Evolutionary conservation across 2,113 vertebrate species (phyloP).

Genomic region (Rhinogobius similis): DNA sequence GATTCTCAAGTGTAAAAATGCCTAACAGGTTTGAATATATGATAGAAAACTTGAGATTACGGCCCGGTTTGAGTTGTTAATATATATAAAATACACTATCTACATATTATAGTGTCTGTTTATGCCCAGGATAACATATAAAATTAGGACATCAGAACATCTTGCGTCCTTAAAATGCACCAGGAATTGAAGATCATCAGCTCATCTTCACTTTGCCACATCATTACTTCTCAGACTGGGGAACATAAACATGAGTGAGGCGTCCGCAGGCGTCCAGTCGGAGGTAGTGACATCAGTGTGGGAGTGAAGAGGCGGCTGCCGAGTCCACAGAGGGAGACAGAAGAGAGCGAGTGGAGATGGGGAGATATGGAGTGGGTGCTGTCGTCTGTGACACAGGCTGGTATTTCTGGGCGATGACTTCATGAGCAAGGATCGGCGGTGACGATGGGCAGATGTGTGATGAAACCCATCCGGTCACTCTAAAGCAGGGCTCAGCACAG

Average conservation of each 20-base stretch:
- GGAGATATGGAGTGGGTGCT: constrained; percentile 33
- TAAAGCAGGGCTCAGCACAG: constrained; percentile 41
- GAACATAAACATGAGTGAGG: constrained; percentile 15
- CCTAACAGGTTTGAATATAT: neutral
- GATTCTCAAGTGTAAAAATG: neutral
- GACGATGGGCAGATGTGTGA: constrained; percentile 54
- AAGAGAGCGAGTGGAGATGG: neutral
- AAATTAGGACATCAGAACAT: too few relatives aligned
- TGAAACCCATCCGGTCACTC: constrained; percentile 50
- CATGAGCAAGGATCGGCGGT: constrained; percentile 45
- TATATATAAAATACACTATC: too few relatives aligned
- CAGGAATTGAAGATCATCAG: neutral
- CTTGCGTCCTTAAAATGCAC: neutral
- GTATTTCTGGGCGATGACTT: constrained; percentile 67
- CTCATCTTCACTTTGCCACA: constrained; percentile 10
- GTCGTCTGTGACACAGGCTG: constrained; percentile 22
- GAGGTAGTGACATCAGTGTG: constrained; percentile 42
- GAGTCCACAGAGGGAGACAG: constrained; percentile 4
- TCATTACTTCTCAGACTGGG: constrained; percentile 13
- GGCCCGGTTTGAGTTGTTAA: too few relatives aligned
- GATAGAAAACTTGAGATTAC: too few relatives aligned
- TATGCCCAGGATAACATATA: too few relatives aligned
- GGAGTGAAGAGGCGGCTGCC: constrained; percentile 10
- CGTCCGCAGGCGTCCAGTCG: constrained; percentile 15
- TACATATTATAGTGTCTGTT: too few relatives aligned